These are phyloP conservation scores for Haliclystus octoradiatus DNA, from an alignment of 30 jellyfish, hydroid and myxozoan species.

Conservation along the genomic window DNA sequence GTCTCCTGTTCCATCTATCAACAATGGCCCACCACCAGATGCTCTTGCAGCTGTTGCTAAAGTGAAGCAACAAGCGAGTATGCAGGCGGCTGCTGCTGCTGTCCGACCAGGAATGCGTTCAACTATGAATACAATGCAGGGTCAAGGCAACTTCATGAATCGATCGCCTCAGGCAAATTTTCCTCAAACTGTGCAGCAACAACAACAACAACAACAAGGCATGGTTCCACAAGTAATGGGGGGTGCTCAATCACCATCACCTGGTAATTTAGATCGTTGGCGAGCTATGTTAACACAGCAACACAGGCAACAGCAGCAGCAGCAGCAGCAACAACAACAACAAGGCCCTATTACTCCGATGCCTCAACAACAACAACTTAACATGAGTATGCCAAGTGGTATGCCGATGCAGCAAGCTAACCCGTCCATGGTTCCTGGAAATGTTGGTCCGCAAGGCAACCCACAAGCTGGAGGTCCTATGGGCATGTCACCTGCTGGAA, in stretches of 20 bases:
- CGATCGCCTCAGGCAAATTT: background rate
- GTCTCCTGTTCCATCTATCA: slow-evolving; percentile 15
- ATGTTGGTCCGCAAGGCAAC: slow-evolving; percentile 6
- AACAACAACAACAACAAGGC: slow-evolving; percentile 30
- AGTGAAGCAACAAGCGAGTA: slow-evolving; percentile 24
- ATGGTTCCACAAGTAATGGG: slow-evolving; percentile 40
- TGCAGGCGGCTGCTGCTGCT: slow-evolving; percentile 17
- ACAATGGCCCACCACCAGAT: slow-evolving; percentile 4
- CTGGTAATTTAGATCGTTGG: slow-evolving; percentile 34
- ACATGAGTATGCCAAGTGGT: background rate
- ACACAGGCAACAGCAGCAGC: slow-evolving; percentile 42
- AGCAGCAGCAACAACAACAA: slow-evolving; percentile 32
- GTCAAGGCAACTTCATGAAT: background rate
- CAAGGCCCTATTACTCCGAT: slow-evolving; percentile 3
- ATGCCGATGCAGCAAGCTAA: slow-evolving; percentile 3
- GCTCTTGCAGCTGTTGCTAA: slow-evolving; percentile 67
- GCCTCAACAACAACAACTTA: background rate
- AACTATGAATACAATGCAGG: slow-evolving; percentile 3
- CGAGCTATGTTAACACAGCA: slow-evolving; percentile 76
- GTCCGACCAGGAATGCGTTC: slow-evolving; percentile 6
- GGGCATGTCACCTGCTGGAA: slow-evolving; percentile 4
- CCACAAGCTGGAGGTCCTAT: background rate
- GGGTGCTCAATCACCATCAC: slow-evolving; percentile 7
- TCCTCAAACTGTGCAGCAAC: background rate
- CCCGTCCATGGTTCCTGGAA: background rate